Evolutionary conservation across 1,140 invertebrate genomes (phyloP).

Genomic region (Nasonia vitripennis): DNA sequence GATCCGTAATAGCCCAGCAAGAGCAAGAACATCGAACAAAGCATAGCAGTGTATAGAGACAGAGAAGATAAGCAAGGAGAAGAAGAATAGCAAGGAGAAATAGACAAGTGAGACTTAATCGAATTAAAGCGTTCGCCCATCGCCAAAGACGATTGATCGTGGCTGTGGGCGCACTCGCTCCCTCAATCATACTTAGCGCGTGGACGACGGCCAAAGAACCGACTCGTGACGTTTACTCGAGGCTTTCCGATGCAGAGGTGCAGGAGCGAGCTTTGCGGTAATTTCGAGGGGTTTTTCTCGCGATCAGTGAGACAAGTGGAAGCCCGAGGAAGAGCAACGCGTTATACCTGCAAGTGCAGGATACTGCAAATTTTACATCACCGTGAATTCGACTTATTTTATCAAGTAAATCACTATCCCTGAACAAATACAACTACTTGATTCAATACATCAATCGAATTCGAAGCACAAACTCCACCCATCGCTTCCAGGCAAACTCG

Average conservation of each 20-base stretch:
- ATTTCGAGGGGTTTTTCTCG: neutral
- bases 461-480: too few species aligned
- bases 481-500: too few species aligned
- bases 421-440: too few species aligned
- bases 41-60: neutral
- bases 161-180: neutral
- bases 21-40: neutral
- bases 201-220: constrained; percentile 20
- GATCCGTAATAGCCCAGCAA: neutral
- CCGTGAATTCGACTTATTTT: too few species aligned
- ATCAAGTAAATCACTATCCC: too few species aligned
- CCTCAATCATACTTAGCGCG: constrained; percentile 44
- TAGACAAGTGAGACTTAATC: constrained; percentile 36
- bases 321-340: too few species aligned
- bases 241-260: neutral
- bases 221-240: constrained; percentile 11
- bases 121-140: constrained; percentile 23
- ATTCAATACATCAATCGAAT: too few species aligned
- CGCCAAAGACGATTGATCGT: constrained; percentile 18
- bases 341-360: too few species aligned
- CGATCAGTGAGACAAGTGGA: neutral
- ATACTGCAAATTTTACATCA: too few species aligned
- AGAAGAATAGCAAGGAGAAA: neutral
- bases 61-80: neutral
- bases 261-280: neutral